Evolutionary conservation across 2,797 vertebrate genomes (phyloP).

Genomic region (Tragopan temminckii): DNA sequence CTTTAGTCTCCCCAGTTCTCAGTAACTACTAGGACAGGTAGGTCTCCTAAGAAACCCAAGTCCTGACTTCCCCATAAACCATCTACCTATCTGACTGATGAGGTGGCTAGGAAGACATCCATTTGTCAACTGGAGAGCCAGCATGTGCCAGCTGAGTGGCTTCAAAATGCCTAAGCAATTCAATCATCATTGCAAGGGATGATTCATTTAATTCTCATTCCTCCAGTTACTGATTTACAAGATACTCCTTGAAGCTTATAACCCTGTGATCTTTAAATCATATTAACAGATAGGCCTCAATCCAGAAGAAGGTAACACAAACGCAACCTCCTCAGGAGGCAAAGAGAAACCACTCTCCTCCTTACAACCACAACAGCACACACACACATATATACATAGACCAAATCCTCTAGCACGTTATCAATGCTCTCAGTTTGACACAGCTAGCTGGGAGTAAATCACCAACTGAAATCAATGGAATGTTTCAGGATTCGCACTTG

Average conservation of each 20-base stretch:
- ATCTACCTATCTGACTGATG: background rate
- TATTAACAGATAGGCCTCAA: background rate
- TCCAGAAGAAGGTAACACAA: background rate
- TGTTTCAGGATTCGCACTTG: background rate
- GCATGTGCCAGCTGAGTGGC: accelerated
- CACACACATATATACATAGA: accelerated
- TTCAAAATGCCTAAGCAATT: slow-evolving; percentile 7
- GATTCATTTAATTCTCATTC: background rate
- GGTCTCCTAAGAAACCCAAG: no score
- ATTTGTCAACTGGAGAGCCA: background rate
- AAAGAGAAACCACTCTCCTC: background rate
- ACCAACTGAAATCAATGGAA: background rate
- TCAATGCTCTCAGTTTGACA: background rate
- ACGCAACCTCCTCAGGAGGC: background rate
- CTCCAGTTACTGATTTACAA: background rate
- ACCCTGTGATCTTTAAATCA: background rate
- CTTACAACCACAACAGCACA: background rate
- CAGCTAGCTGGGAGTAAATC: background rate
- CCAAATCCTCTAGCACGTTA: background rate
- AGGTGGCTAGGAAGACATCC: background rate
- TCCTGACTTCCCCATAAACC: no score
- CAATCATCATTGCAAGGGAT: background rate
- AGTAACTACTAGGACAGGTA: no score
- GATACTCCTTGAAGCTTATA: background rate
- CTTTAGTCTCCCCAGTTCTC: no score